Percentiles rank a stretch among this genome's conserved stretches.
phyloP scores from a whole-genome alignment of 2,797 vertebrate genomes.

The Acanthurus lineatus region DNA sequence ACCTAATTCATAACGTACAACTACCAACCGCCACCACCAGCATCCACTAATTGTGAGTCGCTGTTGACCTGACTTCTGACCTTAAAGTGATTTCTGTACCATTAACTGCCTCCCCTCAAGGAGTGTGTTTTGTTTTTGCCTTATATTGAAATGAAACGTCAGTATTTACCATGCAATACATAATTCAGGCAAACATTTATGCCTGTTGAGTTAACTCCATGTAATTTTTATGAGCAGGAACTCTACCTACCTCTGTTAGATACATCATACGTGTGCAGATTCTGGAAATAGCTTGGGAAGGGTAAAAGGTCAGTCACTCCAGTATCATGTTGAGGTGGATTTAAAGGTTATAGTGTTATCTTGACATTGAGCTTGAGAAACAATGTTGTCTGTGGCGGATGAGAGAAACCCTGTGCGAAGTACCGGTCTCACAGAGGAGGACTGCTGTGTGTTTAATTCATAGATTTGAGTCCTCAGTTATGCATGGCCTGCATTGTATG shows the following conservation, averaged over 20 bases:
- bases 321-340: slow-evolving; percentile 25
- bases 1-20: slow-evolving; percentile 23
- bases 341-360: slow-evolving; percentile 18
- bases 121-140: slow-evolving; percentile 41
- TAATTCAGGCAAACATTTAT: slow-evolving; percentile 77
- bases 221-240: slow-evolving; percentile 68
- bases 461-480: slow-evolving; percentile 24
- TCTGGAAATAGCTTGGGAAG: background rate
- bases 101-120: slow-evolving; percentile 32
- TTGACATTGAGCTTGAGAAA: slow-evolving; percentile 1
- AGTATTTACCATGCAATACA: slow-evolving; percentile 76
- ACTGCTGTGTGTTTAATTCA: slow-evolving; percentile 53
- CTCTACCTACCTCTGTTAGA: slow-evolving; percentile 47
- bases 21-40: slow-evolving; percentile 38
- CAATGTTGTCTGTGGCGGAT: background rate
- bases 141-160: slow-evolving; percentile 52
- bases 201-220: slow-evolving; percentile 70
- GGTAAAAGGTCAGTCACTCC: slow-evolving; percentile 26
- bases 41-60: background rate
- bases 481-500: slow-evolving; percentile 38
- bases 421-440: slow-evolving; percentile 3
- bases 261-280: background rate
- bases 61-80: slow-evolving; percentile 6
- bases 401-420: background rate
- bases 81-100: slow-evolving; percentile 25